Evolutionary conservation across 2,888 invertebrate genomes (phyloP), one percentile per base, ranked within the genome.

Genomic region (Drosophila anomalata): DNA sequence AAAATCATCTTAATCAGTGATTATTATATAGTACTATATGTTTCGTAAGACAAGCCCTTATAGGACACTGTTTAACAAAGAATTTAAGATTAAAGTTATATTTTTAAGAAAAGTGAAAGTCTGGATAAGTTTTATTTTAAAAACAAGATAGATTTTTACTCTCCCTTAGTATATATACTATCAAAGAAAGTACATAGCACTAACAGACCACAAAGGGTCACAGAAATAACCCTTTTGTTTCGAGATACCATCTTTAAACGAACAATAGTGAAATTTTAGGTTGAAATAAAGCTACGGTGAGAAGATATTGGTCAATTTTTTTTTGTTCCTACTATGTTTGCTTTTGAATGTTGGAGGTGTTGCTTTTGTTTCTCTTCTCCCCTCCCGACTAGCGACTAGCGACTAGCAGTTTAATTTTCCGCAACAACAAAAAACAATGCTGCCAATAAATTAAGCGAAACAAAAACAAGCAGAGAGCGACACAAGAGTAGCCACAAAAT

Each of bases 391-490:
- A 24, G 4, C 6, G 14, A 14, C 14, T 7, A 41, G 14, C 11
- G 7, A 11, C 26, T 26, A 26, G 26, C 7, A 26, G 26, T 82
- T 82, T 84, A 81, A 81, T 82, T 84, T 84, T 82, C 76, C 67
- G 68, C 81, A 76, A 85, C 81, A 84, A 72, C 73, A 81, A 67
- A 54, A 46, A 67, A 75, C 84, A 82, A 82, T 76, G 76, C 73
- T 73, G 77, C 73, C 59, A 79, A 83, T 85, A 85, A 81, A 83
- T 85, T 86, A 84, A 80, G 75, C 53, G 76, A 75, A 74, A 75
- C 73, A 65, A 67, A 53, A 68, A 52, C 67, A 63, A 61, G 50
- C 58, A 33, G 51, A 54, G 41, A 66, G 58, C 50, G 46, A 39
- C 4, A 5, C 17, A 17, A 17, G 17, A 24, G 22, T 24, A 24